Percentiles rank a stretch among this genome's conserved stretches.
These are phyloP conservation scores for Cavia aperea DNA, from an alignment of 2,113 vertebrate genomes.

Conservation along the genomic window DNA sequence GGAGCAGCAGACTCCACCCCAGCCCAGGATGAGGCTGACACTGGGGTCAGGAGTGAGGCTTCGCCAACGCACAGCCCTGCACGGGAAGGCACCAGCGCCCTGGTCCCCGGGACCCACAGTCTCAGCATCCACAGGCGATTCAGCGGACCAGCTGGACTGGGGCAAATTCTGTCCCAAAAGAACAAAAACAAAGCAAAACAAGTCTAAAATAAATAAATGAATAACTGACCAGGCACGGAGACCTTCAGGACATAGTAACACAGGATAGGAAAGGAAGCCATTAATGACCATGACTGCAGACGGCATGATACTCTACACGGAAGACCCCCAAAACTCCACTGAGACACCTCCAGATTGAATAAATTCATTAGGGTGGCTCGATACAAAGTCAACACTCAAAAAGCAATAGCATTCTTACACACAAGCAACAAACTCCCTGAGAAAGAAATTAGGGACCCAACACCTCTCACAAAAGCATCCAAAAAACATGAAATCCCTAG, in stretches of 20 bases:
- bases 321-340: background rate
- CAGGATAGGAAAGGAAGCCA: background rate
- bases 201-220: no score
- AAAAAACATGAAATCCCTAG: background rate
- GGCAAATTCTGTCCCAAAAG: background rate
- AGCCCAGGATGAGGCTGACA: background rate
- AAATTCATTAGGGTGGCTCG: background rate
- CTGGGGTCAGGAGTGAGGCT: background rate
- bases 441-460: background rate
- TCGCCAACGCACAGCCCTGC: background rate
- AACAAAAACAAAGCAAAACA: no score
- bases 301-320: background rate
- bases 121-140: fast-evolving
- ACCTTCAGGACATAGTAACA: background rate
- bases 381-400: background rate
- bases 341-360: background rate
- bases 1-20: background rate
- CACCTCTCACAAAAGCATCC: background rate
- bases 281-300: background rate
- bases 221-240: background rate
- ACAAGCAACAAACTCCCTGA: background rate
- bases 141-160: background rate
- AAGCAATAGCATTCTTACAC: background rate
- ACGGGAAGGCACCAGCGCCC: background rate
- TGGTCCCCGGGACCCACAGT: background rate